phyloP scores from a whole-genome alignment of 2,888 invertebrate species.

The Coleophora flavipennella region DNA sequence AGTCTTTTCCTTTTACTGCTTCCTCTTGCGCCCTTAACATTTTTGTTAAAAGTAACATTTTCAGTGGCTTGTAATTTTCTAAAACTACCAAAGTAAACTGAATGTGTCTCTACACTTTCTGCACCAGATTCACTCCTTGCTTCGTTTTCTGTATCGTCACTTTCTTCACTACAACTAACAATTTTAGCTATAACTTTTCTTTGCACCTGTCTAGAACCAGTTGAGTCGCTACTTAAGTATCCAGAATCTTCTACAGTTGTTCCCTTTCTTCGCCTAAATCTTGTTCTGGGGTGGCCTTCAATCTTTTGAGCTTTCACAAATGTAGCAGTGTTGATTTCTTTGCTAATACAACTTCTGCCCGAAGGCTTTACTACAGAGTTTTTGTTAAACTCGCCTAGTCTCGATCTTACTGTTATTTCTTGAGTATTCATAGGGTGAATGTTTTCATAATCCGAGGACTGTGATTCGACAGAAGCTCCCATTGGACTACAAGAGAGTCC shows the following conservation, averaged over 20 bases:
- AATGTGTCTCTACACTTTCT: conserved; percentile 89
- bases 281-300: conserved; percentile 32
- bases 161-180: conserved; percentile 79
- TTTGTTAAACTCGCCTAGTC: conserved; percentile 27
- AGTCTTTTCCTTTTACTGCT: conserved; percentile 28
- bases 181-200: conserved; percentile 62
- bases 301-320: conserved; percentile 45
- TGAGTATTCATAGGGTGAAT: conserved; percentile 24
- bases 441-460: conserved; percentile 67
- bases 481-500: conserved; percentile 48
- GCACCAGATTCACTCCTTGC: conserved; percentile 90
- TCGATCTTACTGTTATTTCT: conserved; percentile 15
- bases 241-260: conserved; percentile 81
- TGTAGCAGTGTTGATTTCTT: conserved; percentile 47
- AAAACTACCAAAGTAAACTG: conserved; percentile 86
- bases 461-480: conserved; percentile 66
- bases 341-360: conserved; percentile 20
- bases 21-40: conserved; percentile 29
- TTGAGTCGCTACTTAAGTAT: conserved; percentile 88
- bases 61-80: conserved; percentile 56
- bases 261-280: conserved; percentile 49
- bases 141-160: conserved; percentile 85
- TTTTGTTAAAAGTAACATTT: conserved; percentile 26
- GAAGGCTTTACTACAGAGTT: conserved; percentile 33
- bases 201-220: conserved; percentile 63